A percentile compares a stretch with the other conserved stretches of the same genome.
Evolutionary conservation across 2,888 invertebrate species (phyloP).

Genomic region (Callosobruchus maculatus): DNA sequence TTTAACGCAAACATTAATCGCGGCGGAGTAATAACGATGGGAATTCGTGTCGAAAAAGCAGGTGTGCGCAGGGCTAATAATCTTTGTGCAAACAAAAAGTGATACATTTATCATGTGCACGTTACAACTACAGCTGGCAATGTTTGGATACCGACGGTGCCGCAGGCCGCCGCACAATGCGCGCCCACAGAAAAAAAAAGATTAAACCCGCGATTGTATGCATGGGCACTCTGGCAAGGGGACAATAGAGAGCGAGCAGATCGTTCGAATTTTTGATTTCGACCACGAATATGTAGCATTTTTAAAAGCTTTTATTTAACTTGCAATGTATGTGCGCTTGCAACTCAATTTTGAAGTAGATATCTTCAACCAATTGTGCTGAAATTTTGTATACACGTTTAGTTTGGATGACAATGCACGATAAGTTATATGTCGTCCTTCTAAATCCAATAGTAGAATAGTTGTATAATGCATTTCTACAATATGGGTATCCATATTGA

Average conservation of each 20-base stretch:
- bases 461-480: too few species aligned
- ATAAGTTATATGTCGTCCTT: too few species aligned
- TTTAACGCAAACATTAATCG: neutral
- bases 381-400: too few species aligned
- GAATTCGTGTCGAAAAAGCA: neutral
- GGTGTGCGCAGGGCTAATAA: neutral
- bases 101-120: neutral
- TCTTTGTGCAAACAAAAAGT: neutral
- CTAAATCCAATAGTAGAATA: too few species aligned
- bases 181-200: neutral
- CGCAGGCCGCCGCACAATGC: neutral
- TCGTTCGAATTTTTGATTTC: neutral
- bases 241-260: neutral
- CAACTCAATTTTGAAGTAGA: too few species aligned
- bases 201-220: neutral
- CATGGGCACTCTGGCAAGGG: neutral
- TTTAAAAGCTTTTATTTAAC: too few species aligned
- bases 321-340: too few species aligned
- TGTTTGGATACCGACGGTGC: neutral
- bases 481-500: too few species aligned
- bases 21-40: neutral
- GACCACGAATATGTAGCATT: too few species aligned
- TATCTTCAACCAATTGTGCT: too few species aligned
- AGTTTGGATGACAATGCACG: too few species aligned
- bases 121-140: neutral